These are phyloP conservation scores for Agriotes lineatus DNA, from an alignment of 2,888 invertebrate genomes.

Conservation along the genomic window DNA sequence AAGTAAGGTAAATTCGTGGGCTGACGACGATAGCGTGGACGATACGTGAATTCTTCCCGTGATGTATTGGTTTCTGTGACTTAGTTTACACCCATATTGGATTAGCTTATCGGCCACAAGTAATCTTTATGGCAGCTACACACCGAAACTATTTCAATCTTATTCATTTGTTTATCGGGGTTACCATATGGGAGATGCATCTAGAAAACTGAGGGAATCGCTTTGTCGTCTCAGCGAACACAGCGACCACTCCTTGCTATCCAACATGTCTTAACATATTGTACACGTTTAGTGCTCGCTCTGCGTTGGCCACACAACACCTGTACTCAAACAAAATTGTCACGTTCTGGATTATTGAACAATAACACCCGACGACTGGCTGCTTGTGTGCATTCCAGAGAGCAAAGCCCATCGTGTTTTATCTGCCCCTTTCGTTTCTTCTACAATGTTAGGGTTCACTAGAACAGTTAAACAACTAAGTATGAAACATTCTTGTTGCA, in stretches of 20 bases:
- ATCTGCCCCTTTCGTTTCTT: too few relatives aligned
- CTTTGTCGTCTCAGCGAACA: constrained; percentile 29
- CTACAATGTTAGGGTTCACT: too few relatives aligned
- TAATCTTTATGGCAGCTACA: constrained; percentile 30
- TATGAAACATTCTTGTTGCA: too few relatives aligned
- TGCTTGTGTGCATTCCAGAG: constrained; percentile 18
- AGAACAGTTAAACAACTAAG: too few relatives aligned
- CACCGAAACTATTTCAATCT: constrained; percentile 27
- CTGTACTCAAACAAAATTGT: constrained; percentile 38
- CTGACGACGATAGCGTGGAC: constrained; percentile 12
- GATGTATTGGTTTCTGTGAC: constrained; percentile 30
- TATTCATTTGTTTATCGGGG: constrained; percentile 32
- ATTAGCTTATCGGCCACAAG: constrained; percentile 28
- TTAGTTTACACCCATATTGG: constrained; percentile 31
- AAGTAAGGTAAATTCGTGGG: constrained; percentile 33
- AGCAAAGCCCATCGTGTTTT: too few relatives aligned
- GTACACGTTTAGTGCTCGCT: constrained; percentile 28
- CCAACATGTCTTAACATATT: constrained; percentile 34
- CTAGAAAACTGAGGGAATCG: constrained; percentile 23
- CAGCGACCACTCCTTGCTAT: constrained; percentile 35
- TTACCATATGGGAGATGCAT: constrained; percentile 24
- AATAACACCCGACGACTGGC: constrained; percentile 29
- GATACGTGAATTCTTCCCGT: constrained; percentile 21
- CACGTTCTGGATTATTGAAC: constrained; percentile 36
- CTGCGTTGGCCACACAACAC: constrained; percentile 34